Base-by-base conservation (phyloP, 1,140 invertebrate genomes). In the Sipha flava region DNA sequence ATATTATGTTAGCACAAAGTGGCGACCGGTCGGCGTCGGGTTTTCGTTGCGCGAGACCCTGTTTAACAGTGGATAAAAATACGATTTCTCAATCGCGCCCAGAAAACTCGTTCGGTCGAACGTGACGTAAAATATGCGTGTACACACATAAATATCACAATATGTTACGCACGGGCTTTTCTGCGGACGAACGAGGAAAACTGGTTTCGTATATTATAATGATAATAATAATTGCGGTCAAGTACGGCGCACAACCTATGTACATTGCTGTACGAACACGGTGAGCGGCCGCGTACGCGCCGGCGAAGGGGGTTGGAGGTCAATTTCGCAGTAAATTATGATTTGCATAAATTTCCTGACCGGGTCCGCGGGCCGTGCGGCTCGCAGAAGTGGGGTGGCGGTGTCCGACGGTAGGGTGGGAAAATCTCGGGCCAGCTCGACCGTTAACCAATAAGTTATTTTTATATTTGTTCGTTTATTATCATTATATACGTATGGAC, bases 311-410 rank as follows among this genome's bases (percentile, higher is more conserved):
- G 34, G 49, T 37, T 10, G 37, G 54, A 6, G 68, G 45, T 72
- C 45, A 72, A 26, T 57, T 37, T 75, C 45, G 72, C 72, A 75
- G 72, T 75, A 75, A 57, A 75, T 75, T 75, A 75, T 49, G 72
- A 75, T 75, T 75, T 75, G 40, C 72, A 75, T 75, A 75, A 75
- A 75, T 75, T 75, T 75, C 47, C 34, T 31, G 72, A 49, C 14
- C 49, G 31, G 29, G 7, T 31, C 23, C 31, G 72, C 0, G 29
- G 70, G 47, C 12, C n/a, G 1, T 3, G 12, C 1, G 21, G 21
- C 49, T 18, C 49, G 49, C 21, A n/a, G n/a, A n/a, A n/a, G n/a
- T n/a, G n/a, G n/a, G n/a, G n/a, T n/a, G 70, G 47, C 12, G 10
- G 1, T 3, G 12, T 0, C n/a, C 26, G 40, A 9, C 31, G 29